phyloP scores from a whole-genome alignment of 2,888 invertebrate species.

The Lathronympha strigana region DNA sequence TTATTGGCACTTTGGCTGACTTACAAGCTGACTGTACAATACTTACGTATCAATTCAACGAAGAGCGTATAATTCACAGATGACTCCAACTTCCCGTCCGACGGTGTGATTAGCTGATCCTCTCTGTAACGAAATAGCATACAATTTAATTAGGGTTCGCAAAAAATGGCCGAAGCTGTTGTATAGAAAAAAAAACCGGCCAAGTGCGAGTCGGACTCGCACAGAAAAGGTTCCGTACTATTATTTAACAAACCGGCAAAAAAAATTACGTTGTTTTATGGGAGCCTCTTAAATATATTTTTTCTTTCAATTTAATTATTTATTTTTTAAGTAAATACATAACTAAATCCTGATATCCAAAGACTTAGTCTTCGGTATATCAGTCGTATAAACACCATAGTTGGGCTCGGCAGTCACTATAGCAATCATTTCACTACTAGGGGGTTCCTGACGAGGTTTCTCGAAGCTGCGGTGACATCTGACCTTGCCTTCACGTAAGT shows the following conservation, averaged over 20 bases:
- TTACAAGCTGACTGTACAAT: neutral
- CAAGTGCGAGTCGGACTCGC: too few relatives aligned
- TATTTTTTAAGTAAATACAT: too few relatives aligned
- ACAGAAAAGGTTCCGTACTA: too few relatives aligned
- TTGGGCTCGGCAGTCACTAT: constrained; percentile 41
- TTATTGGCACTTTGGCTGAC: too few relatives aligned
- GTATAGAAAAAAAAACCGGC: too few relatives aligned
- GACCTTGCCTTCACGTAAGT: neutral
- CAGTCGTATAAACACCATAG: constrained; percentile 29
- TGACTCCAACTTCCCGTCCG: constrained; percentile 90
- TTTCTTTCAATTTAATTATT: too few relatives aligned
- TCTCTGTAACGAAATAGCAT: constrained; percentile 10
- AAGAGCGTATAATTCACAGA: constrained; percentile 93
- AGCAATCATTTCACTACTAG: constrained; percentile 28
- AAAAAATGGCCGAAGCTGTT: too few relatives aligned
- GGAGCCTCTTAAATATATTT: too few relatives aligned
- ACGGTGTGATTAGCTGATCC: neutral
- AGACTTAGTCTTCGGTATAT: neutral
- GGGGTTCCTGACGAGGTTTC: constrained; percentile 43
- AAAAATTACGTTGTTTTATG: too few relatives aligned
- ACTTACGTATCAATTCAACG: constrained; percentile 91
- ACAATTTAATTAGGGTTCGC: too few relatives aligned
- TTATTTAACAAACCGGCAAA: too few relatives aligned
- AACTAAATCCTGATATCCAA: neutral
- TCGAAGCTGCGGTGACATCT: neutral